Conservation (phyloP, 2,888 invertebrate species). For the Acanthosepion pharaonis region DNA sequence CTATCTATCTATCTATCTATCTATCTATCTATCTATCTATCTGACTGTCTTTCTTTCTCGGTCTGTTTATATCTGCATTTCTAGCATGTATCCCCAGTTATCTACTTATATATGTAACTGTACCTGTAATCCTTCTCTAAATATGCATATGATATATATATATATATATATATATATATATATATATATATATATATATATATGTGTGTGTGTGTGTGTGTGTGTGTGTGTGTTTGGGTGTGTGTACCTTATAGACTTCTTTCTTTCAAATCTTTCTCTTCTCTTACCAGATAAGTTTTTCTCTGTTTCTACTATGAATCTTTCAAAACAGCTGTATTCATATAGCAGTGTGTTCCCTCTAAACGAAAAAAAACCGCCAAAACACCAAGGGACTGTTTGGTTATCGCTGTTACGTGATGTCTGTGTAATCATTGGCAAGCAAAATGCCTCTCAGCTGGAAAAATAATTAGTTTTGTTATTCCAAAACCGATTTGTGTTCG, state of each 20-base stretch:
- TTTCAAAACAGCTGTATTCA: not conserved
- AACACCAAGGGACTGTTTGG: constrained; percentile 23
- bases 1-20: too few relatives aligned
- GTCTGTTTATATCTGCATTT: too few relatives aligned
- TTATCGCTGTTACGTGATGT: constrained; percentile 9
- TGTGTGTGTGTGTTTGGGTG: too few relatives aligned
- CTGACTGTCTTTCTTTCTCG: too few relatives aligned
- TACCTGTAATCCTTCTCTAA: too few relatives aligned
- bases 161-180: too few relatives aligned
- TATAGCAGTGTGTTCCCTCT: not conserved
- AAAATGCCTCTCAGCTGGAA: not conserved
- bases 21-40: too few relatives aligned
- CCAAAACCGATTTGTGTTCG: constrained; percentile 33
- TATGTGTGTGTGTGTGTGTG: too few relatives aligned
- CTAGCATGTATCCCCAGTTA: too few relatives aligned
- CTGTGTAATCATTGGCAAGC: not conserved
- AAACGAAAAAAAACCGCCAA: not conserved
- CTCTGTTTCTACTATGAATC: not conserved
- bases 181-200: too few relatives aligned
- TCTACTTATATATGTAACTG: too few relatives aligned
- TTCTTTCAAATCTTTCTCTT: not conserved
- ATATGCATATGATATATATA: too few relatives aligned
- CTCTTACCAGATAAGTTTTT: not conserved
- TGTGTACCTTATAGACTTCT: not conserved
- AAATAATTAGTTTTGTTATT: constrained; percentile 33